These are phyloP conservation scores for Dugesia japonica DNA, from an alignment of 2,888 invertebrate species.

Conservation along the genomic window DNA sequence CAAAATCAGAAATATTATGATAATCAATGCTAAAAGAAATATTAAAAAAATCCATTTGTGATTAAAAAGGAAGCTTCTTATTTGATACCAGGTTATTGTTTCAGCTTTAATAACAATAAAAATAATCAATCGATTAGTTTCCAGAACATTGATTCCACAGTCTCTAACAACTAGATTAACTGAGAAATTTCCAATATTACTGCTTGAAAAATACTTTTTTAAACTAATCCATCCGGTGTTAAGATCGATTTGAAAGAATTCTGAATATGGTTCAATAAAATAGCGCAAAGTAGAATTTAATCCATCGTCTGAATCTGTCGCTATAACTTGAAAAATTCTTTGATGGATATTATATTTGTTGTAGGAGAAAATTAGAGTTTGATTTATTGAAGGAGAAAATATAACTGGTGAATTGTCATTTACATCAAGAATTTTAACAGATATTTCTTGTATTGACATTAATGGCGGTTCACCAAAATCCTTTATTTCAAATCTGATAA, in stretches of 20 bases:
- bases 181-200: not conserved
- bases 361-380: not conserved
- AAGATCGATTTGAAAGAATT: conserved; percentile 6
- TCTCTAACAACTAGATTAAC: not conserved
- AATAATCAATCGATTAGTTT: not conserved
- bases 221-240: not conserved
- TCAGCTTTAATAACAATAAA: not conserved
- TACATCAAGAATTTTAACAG: not conserved
- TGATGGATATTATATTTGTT: not conserved
- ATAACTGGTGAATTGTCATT: not conserved
- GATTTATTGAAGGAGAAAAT: not conserved
- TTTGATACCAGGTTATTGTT: not conserved
- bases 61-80: not conserved
- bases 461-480: conserved; percentile 1
- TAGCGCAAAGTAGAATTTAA: not conserved
- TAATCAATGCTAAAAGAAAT: not conserved
- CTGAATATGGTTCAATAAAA: not conserved
- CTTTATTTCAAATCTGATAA: not conserved
- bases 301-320: not conserved
- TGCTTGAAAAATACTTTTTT: not conserved
- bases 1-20: not conserved
- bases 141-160: conserved; percentile 14
- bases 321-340: not conserved
- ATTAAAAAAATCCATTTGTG: conserved; percentile 20
- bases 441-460: not conserved